Percentiles rank a stretch among this genome's conserved stretches.
Evolutionary conservation across 1,140 invertebrate species (phyloP).

Genomic region (Drosophila trapezifrons): DNA sequence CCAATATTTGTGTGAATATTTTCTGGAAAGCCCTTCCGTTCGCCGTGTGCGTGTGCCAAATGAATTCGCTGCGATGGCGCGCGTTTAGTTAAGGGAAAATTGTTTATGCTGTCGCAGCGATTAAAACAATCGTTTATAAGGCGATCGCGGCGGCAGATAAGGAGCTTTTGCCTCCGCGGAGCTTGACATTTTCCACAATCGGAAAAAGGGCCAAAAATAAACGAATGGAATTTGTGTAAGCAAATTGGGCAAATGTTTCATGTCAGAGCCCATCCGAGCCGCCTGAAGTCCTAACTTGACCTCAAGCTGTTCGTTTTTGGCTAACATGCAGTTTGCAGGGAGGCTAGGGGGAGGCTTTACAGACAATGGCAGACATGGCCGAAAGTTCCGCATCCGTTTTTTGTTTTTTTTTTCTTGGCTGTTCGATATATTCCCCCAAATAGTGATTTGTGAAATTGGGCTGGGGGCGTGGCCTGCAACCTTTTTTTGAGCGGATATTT

Average conservation of each 20-base stretch:
- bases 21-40: slow-evolving; percentile 37
- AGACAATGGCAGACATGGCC: slow-evolving; percentile 19
- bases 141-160: slow-evolving; percentile 50
- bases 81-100: slow-evolving; percentile 63
- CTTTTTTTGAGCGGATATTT: slow-evolving; percentile 22
- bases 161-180: background rate
- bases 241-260: slow-evolving; percentile 33
- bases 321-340: slow-evolving; percentile 4
- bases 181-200: slow-evolving; percentile 50
- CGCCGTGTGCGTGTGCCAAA: slow-evolving; percentile 48
- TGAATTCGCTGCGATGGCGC: slow-evolving; percentile 48
- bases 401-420: slow-evolving; percentile 15
- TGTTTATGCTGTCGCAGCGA: slow-evolving; percentile 59
- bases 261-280: background rate
- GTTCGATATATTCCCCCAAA: slow-evolving; percentile 53
- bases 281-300: slow-evolving; percentile 16
- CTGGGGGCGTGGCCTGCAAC: slow-evolving; percentile 55
- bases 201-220: slow-evolving; percentile 35
- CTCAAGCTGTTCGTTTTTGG: slow-evolving; percentile 22
- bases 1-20: slow-evolving; percentile 42
- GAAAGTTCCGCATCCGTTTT: slow-evolving; percentile 26
- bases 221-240: slow-evolving; percentile 40
- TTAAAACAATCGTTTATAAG: slow-evolving; percentile 67
- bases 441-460: slow-evolving; percentile 59
- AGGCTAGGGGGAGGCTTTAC: background rate